Evolutionary conservation across 2,113 vertebrate genomes (phyloP).

Genomic region (Anarhynchus alexandrinus): DNA sequence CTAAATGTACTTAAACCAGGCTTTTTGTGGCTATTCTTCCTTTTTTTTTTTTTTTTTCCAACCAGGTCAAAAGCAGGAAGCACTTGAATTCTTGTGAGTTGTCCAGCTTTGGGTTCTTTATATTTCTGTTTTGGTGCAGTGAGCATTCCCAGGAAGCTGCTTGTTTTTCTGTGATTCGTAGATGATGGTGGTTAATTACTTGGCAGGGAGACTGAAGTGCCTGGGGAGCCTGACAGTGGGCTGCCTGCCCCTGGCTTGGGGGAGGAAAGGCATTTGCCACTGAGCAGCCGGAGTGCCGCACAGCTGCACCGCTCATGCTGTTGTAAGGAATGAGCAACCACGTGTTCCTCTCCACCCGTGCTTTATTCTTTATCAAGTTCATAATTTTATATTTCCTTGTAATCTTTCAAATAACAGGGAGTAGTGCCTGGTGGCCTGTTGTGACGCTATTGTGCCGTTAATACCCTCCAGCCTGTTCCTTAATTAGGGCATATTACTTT

Average conservation of each 20-base stretch:
- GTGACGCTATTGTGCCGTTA: background rate
- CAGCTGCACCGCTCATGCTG: background rate
- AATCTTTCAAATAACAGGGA: background rate
- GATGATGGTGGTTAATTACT: background rate
- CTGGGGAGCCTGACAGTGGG: background rate
- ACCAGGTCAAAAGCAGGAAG: slow-evolving; percentile 65
- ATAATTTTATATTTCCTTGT: background rate
- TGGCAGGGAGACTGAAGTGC: background rate
- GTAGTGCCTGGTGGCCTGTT: background rate
- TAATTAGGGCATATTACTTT: background rate
- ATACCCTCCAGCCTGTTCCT: background rate
- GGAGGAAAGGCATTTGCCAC: background rate
- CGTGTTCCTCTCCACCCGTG: accelerated
- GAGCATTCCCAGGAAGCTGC: slow-evolving; percentile 10
- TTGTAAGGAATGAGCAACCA: accelerated
- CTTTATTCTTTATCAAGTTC: background rate
- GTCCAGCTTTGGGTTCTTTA: slow-evolving; percentile 43
- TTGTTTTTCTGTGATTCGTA: background rate
- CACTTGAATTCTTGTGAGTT: slow-evolving; percentile 38
- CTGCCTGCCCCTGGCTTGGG: background rate
- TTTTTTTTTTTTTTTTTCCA: background rate
- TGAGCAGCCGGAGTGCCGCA: background rate
- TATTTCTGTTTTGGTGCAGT: background rate
- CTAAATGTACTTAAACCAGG: slow-evolving; percentile 17
- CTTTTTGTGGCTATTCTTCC: slow-evolving; percentile 3